These are phyloP conservation scores for Clinocottus analis DNA, from an alignment of 2,113 vertebrate species.

Conservation along the genomic window DNA sequence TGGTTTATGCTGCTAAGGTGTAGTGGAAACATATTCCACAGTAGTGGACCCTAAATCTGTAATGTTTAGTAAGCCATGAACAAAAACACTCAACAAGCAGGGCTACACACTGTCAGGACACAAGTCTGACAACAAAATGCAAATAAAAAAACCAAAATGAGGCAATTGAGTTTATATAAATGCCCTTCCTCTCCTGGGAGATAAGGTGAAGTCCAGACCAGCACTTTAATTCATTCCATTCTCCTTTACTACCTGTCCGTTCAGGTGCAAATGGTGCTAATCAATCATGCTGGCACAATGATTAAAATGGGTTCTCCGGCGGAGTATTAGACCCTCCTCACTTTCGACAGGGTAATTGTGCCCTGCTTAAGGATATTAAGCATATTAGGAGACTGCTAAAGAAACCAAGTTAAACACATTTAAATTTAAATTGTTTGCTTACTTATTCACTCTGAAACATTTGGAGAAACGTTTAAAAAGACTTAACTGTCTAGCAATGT, in stretches of 20 bases:
- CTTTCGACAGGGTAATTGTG: constrained; percentile 29
- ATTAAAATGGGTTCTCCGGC: constrained; percentile 45
- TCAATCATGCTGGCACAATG: constrained; percentile 68
- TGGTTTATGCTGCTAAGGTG: neutral
- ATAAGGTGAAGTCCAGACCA: constrained; percentile 41
- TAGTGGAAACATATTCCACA: neutral
- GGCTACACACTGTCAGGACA: neutral
- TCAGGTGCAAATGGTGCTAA: constrained; percentile 65
- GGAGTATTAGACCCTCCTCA: constrained; percentile 36
- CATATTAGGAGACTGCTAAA: neutral
- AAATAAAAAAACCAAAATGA: constrained; percentile 39
- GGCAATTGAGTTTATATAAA: constrained; percentile 18
- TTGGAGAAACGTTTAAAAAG: neutral
- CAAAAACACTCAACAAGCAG: neutral
- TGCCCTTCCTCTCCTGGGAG: neutral
- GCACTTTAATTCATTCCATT: constrained; percentile 60
- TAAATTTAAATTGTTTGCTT: constrained; percentile 8
- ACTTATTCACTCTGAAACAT: constrained; percentile 3
- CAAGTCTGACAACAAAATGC: neutral
- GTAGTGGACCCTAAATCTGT: neutral
- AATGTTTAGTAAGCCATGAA: neutral
- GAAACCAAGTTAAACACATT: constrained; percentile 2
- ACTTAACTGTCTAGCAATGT: neutral
- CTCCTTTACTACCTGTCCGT: constrained; percentile 45
- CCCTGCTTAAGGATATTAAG: constrained; percentile 23